Base-by-base conservation (phyloP, 2,113 vertebrate genomes). In the Aldabrachelys gigantea region DNA sequence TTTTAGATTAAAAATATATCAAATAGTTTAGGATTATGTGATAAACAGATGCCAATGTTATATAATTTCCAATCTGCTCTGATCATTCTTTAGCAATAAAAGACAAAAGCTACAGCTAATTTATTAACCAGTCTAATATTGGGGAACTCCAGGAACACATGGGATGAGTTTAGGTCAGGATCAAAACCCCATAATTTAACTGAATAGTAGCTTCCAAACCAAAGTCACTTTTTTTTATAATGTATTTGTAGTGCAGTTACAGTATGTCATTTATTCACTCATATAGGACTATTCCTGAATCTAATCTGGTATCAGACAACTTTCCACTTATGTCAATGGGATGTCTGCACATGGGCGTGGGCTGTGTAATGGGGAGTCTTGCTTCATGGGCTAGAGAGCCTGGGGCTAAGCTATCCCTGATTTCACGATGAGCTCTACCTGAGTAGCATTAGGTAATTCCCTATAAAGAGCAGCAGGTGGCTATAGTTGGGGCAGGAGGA, bases 111-210 rank as follows among this genome's bases (percentile, higher is more conserved):
- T 93, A 94, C 0, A 1, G 89, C 65, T 97, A 95, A 96, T 97
- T 97, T 96, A 95, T 85, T 96, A 56, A 90, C 93, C 85, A 88
- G 59, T 96, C 81, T 94, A 89, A 92, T 2, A 5, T 16, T 83
- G 62, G 85, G 84, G 96, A 92, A 97, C 92, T 79, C 84, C 49
- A 94, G 72, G 44, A 95, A 97, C 97, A 97, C 96, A 93, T 97
- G 94, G 93, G 95, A 97, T 95, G 95, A 92, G 82, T 97, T 97
- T 97, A 97, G 95, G 94, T 96, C 94, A 92, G 95, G 92, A 96
- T 95, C 94, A 94, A 97, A 96, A 95, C 89, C 91, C 93, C 94
- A 87, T 97, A 96, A 97, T 97, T 97, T 95, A 96, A 89, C 82
- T 69, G 84, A 97, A 78, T 29, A 95, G 94, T 80, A 91, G 94